Conservation (phyloP, 2,113 vertebrate genomes). For the Sander lucioperca region DNA sequence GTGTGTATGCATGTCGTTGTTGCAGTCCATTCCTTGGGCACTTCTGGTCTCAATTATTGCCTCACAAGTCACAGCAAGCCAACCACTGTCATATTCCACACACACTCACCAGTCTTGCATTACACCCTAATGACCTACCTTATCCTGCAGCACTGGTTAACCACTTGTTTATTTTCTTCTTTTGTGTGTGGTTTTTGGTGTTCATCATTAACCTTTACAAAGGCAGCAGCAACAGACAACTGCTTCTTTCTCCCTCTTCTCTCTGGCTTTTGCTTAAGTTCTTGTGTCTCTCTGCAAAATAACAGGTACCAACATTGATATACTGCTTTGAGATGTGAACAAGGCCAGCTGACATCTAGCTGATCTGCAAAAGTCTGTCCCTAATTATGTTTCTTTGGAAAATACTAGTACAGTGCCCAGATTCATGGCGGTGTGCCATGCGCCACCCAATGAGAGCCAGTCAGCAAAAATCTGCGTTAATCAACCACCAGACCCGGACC, state of each 20-base stretch:
- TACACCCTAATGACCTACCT: constrained; percentile 54
- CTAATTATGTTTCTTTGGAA: constrained; percentile 33
- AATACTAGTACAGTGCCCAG: too few species aligned
- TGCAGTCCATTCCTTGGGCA: constrained; percentile 43
- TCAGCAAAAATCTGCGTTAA: too few species aligned
- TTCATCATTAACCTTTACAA: constrained; percentile 71
- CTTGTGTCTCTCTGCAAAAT: constrained; percentile 10
- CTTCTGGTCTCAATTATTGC: constrained; percentile 70
- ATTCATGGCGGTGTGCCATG: too few species aligned
- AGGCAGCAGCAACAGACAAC: constrained; percentile 7
- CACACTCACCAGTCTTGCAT: constrained; percentile 19
- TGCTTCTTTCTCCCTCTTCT: constrained; percentile 1
- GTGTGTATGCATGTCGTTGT: constrained; percentile 54
- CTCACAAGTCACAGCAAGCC: constrained; percentile 54
- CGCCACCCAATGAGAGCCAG: too few species aligned
- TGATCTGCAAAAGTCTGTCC: constrained; percentile 1
- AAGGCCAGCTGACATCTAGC: constrained; percentile 16
- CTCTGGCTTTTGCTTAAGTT: constrained; percentile 13
- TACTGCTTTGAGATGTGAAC: constrained; percentile 37
- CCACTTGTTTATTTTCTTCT: constrained; percentile 48
- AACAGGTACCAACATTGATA: constrained; percentile 29
- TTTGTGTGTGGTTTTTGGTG: constrained; percentile 46
- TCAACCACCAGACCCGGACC: too few species aligned
- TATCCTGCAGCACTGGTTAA: constrained; percentile 30
- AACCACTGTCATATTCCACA: constrained; percentile 39